These are phyloP conservation scores for Agrypnia vestita DNA, from an alignment of 1,140 invertebrate genomes.

Conservation along the genomic window DNA sequence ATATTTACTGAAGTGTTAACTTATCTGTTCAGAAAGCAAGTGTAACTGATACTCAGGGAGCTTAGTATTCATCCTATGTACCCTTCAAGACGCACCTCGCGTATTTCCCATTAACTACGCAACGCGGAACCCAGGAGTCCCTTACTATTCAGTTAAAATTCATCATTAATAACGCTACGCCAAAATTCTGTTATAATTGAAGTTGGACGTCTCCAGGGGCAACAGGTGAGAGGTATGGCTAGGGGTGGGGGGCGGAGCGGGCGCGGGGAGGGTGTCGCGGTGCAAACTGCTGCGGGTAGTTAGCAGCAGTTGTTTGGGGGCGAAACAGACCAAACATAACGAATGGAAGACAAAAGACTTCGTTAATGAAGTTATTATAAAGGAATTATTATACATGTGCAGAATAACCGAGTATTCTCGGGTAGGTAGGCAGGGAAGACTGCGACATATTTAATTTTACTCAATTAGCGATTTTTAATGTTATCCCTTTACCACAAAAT, in stretches of 20 bases:
- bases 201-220: conserved; percentile 51
- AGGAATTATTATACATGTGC: too few relatives aligned
- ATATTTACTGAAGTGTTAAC: too few relatives aligned
- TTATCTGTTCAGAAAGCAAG: too few relatives aligned
- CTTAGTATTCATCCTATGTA: too few relatives aligned
- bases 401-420: too few relatives aligned
- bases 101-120: too few relatives aligned
- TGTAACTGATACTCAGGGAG: too few relatives aligned
- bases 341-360: conserved; percentile 13
- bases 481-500: too few relatives aligned
- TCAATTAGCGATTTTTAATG: too few relatives aligned
- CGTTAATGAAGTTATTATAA: background rate
- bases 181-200: conserved; percentile 45
- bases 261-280: conserved; percentile 10
- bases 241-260: background rate
- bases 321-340: background rate
- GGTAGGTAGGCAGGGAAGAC: too few relatives aligned
- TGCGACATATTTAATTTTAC: too few relatives aligned
- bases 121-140: background rate
- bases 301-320: conserved; percentile 37
- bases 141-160: conserved; percentile 39
- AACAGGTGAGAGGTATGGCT: conserved; percentile 50
- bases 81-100: too few relatives aligned
- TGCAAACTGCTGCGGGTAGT: conserved; percentile 10
- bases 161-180: conserved; percentile 55